Percentiles rank a stretch among this genome's conserved stretches.
phyloP scores from a whole-genome alignment of 2,797 vertebrate species.

The Ciconia nigra region DNA sequence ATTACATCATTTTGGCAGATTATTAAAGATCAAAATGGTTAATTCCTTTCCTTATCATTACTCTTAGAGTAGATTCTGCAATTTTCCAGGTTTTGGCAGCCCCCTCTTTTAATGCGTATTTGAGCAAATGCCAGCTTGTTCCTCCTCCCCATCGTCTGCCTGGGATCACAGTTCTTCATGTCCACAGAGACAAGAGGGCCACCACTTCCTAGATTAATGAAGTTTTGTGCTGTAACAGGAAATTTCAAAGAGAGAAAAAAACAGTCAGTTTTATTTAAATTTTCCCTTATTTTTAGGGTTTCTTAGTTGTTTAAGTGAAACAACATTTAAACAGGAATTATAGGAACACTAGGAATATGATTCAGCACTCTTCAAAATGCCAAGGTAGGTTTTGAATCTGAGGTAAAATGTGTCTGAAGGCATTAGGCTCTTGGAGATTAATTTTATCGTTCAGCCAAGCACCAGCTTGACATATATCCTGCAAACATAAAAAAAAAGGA shows the following conservation, averaged over 20 bases:
- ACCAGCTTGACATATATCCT: not conserved
- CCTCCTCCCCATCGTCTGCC: not conserved
- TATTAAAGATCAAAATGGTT: conserved; percentile 9
- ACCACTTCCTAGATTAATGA: not conserved
- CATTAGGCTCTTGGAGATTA: not conserved
- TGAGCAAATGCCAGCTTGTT: conserved; percentile 25
- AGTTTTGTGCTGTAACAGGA: not conserved
- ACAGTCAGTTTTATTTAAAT: not conserved
- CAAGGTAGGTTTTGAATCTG: not conserved
- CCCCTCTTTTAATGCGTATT: not conserved
- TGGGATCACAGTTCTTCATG: not conserved
- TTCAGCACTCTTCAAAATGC: not conserved
- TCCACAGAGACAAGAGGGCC: not conserved
- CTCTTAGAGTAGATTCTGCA: not conserved
- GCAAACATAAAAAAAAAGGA: not conserved
- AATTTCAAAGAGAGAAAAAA: not conserved
- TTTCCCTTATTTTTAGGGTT: not conserved
- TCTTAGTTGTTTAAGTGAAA: not conserved
- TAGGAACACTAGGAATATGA: not conserved
- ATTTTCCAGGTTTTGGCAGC: not conserved
- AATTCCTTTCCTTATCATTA: conserved; percentile 16
- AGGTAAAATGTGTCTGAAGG: not conserved
- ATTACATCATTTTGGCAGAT: conserved; percentile 12
- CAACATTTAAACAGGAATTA: not conserved
- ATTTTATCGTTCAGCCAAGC: not conserved